Percentiles rank a stretch among this genome's conserved stretches.
Evolutionary conservation across 2,888 invertebrate species (phyloP).

Genomic region (Ochropleura leucogaster): DNA sequence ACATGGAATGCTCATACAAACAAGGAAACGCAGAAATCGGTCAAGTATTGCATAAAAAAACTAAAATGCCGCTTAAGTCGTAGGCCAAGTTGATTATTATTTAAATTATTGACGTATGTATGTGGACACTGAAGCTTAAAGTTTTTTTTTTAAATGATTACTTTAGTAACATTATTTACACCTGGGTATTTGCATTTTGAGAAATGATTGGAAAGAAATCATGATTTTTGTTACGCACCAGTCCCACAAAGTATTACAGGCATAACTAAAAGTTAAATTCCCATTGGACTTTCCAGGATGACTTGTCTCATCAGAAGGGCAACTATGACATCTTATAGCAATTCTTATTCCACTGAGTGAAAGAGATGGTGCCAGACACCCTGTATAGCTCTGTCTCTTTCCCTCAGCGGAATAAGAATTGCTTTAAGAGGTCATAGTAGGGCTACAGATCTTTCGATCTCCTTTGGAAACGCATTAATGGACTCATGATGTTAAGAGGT

Average conservation of each 20-base stretch:
- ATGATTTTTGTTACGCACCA: neutral
- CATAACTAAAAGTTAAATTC: no score
- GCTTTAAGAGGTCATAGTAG: no score
- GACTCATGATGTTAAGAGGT: neutral
- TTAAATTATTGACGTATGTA: conserved; percentile 51
- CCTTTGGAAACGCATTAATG: neutral
- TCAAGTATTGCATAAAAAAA: conserved; percentile 45
- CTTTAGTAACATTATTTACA: neutral
- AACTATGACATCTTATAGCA: no score
- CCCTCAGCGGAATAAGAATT: no score
- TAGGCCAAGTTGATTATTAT: conserved; percentile 44
- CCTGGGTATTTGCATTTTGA: neutral
- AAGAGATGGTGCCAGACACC: no score
- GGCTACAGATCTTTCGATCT: no score
- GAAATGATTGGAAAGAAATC: neutral
- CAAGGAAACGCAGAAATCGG: conserved; percentile 48
- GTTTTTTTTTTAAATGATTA: conserved; percentile 6
- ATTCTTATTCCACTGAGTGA: no score
- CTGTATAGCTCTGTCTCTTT: no score
- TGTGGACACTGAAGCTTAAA: neutral
- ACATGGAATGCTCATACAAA: conserved; percentile 25
- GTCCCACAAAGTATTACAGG: neutral
- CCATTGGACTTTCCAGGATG: neutral
- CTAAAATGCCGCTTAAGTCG: conserved; percentile 30
- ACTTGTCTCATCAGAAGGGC: no score